Conservation (phyloP, 2,113 vertebrate species). For the Climacteris rufus region DNA sequence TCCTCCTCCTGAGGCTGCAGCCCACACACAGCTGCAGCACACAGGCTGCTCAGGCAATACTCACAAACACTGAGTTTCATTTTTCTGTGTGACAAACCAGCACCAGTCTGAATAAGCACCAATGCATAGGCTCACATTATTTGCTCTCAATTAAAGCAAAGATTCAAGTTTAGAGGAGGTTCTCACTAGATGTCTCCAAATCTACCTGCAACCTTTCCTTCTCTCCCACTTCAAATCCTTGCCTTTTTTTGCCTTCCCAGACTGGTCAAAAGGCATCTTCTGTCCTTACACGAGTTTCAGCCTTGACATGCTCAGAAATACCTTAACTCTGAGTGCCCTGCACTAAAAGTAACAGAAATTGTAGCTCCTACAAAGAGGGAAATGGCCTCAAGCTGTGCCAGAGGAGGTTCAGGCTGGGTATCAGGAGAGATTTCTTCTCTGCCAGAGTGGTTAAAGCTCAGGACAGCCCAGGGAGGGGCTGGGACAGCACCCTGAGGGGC, state of each 20-base stretch:
- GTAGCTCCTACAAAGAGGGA: background rate
- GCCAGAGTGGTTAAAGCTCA: accelerated
- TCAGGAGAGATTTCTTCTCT: background rate
- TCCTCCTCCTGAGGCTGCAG: background rate
- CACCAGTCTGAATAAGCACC: background rate
- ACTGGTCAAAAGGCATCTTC: background rate
- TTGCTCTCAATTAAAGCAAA: background rate
- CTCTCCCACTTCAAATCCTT: background rate
- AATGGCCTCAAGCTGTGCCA: background rate
- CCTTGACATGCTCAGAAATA: background rate
- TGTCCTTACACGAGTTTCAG: background rate
- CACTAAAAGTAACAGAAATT: background rate
- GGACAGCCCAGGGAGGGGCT: background rate
- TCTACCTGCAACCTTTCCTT: background rate
- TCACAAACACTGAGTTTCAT: background rate
- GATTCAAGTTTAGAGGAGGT: too few relatives aligned
- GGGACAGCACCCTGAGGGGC: background rate
- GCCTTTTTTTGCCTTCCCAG: background rate
- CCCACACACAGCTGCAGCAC: background rate
- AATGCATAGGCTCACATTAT: accelerated
- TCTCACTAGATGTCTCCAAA: background rate
- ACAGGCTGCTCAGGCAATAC: background rate
- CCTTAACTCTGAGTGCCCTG: accelerated
- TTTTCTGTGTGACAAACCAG: background rate
- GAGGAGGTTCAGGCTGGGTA: accelerated